phyloP scores from a whole-genome alignment of 2,888 invertebrate species.

The Suillia variegata region DNA sequence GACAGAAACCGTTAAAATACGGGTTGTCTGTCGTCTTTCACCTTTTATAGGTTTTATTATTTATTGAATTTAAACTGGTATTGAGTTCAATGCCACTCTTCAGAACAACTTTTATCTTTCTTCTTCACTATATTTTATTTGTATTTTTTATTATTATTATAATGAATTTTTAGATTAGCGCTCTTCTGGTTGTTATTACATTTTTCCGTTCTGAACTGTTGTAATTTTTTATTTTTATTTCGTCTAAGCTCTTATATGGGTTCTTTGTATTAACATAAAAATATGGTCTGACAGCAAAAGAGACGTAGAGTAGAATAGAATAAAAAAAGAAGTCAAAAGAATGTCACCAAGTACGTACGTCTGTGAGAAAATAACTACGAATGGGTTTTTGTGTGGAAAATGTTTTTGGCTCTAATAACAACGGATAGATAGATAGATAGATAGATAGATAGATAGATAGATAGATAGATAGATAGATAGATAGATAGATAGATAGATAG shows the following conservation, averaged over 20 bases:
- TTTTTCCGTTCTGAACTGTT: neutral
- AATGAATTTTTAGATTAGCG: too few species aligned
- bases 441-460: too few species aligned
- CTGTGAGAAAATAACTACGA: neutral
- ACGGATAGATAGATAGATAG: too few species aligned
- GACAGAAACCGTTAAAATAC: too few species aligned
- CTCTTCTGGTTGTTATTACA: slow-evolving; percentile 1
- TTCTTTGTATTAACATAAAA: slow-evolving; percentile 21
- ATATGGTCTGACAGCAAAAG: slow-evolving; percentile 10
- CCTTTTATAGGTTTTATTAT: neutral
- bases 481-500: too few species aligned
- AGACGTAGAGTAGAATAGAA: too few species aligned
- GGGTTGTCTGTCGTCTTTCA: too few species aligned
- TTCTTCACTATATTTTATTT: slow-evolving; percentile 12
- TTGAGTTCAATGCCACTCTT: slow-evolving; percentile 30
- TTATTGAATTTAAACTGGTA: neutral
- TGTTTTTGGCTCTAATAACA: too few species aligned
- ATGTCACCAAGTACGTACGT: neutral
- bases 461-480: too few species aligned
- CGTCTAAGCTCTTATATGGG: slow-evolving; percentile 14
- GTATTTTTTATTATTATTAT: too few species aligned
- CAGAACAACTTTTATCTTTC: slow-evolving; percentile 20
- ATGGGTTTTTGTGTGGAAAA: too few species aligned
- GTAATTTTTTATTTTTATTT: neutral
- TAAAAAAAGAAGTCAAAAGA: too few species aligned